Evolutionary conservation across 2,797 vertebrate genomes (phyloP), one percentile per base, ranked within the genome.

Genomic region (Siniperca scherzeri): DNA sequence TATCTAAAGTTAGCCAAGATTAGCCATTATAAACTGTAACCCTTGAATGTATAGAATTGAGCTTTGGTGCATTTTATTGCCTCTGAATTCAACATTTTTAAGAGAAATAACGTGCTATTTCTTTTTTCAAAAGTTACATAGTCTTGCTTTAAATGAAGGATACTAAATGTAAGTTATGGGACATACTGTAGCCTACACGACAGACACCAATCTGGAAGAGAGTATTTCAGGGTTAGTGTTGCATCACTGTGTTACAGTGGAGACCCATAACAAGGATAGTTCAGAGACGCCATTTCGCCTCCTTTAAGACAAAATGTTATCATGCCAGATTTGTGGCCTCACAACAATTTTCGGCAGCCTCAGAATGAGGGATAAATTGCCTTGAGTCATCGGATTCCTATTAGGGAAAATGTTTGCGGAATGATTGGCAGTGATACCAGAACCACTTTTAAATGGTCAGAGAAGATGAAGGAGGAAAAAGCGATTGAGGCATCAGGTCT

Each of bases 331-430:
- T 74, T 87, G 84, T 17, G 85, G 89, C 82, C 87, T 80, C 75
- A 50, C 60, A 80, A 79, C 81, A 89, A 88, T 91, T 89, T 87
- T 27, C 77, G 75, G 69, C 87, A 81, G 83, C 16, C 62, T 71
- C 84, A 90, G 80, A 90, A 87, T 85, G 80, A 86, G 38, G 84
- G 61, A 69, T 91, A 89, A 94, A 93, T 88, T 88, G 85, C 87
- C 64, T 76, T 76, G 73, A 92, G 87, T 94, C 90, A 92, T 88
- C 83, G 19, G 87, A 93, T 93, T 92, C 89, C 84, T 90, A 88
- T 92, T 92, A 83, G 84, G 76, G 77, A 84, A 90, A 91, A 93
- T 93, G 80, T 91, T 91, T 87, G 80, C 46, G 82, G 87, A 91
- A 86, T 90, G 87, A 92, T 88, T 90, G 89, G 89, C 84, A 83